A percentile compares a stretch with the other conserved stretches of the same genome.
Evolutionary conservation across 2,797 vertebrate genomes (phyloP).

Genomic region (Siniperca undulata): DNA sequence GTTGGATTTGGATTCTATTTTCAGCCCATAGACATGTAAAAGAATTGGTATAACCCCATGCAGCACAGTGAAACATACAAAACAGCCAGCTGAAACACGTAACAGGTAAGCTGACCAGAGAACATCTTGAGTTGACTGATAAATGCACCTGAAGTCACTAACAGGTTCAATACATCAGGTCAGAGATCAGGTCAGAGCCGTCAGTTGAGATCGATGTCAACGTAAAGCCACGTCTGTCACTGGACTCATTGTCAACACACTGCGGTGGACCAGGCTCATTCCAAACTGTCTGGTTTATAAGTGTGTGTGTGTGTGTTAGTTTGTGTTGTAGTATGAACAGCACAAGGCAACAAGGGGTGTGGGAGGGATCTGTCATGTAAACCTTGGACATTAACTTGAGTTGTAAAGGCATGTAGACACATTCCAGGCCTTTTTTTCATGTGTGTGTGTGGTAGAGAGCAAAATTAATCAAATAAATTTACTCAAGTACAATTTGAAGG

Average conservation of each 20-base stretch:
- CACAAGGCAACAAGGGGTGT: conserved; percentile 10
- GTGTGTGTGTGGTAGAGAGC: neutral
- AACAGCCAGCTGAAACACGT: neutral
- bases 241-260: conserved; percentile 58
- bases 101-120: neutral
- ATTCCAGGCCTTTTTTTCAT: conserved; percentile 51
- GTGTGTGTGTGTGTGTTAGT: conserved; percentile 26
- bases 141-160: conserved; percentile 39
- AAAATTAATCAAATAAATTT: neutral
- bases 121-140: conserved; percentile 5
- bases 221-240: conserved; percentile 69
- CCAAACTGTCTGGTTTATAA: conserved; percentile 53
- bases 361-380: conserved; percentile 53
- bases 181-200: conserved; percentile 54
- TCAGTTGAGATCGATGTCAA: conserved; percentile 55
- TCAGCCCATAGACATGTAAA: neutral
- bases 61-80: neutral
- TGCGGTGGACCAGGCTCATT: conserved; percentile 56
- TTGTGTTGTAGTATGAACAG: conserved; percentile 24
- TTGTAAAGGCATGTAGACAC: conserved; percentile 64
- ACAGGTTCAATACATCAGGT: conserved; percentile 51
- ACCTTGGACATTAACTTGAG: conserved; percentile 51
- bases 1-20: neutral
- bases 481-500: neutral
- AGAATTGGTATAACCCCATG: neutral